Evolutionary conservation across 2,888 invertebrate genomes (phyloP), one percentile per base, ranked within the genome.

Genomic region (Caradrina clavipalpis): DNA sequence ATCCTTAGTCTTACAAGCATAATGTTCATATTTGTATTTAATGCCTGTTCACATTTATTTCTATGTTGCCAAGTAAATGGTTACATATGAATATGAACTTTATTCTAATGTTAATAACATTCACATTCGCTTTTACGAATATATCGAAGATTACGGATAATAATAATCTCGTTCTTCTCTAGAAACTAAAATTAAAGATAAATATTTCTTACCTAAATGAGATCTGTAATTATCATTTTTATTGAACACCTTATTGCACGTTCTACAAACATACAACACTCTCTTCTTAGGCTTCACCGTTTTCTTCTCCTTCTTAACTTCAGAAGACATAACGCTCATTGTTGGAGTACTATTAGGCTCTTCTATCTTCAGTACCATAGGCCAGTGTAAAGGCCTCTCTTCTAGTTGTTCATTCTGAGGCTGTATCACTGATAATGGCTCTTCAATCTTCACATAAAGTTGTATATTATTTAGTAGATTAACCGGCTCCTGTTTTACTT

Each of bases 151-250:
- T 35, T 35, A 35, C 8, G 1, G 8, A 35, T 8, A 31, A 31
- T 31, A 31, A 7, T 31, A 31, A 31, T 31, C 31, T 31, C 31
- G 6, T 6, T 31, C 7, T 31, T 31, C 7, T 1, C 31, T 31
- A 31, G 7, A 31, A 31, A n/a, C 13, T 19, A 2, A 21, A 1
- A 19, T 5, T 39, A 21, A 51, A 31, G 31, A 35, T 11, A 21
- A 19, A n/a, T 0, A 49, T 22, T 26, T 10, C 91, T 90, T 83
- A 96, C 96, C 96, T 80, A 94, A 87, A 86, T 96, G 96, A 2
- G 95, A 95, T 63, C 82, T 90, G 69, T 91, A 96, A 70, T 95
- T 96, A 72, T 94, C 90, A 70, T 90, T 95, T 71, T 88, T 95
- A 45, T 89, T 91, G 62, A 96, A 95, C 35, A 93, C 88, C 77